Base-by-base conservation (phyloP, 2,797 vertebrate genomes). In the Eulemur mongoz region DNA sequence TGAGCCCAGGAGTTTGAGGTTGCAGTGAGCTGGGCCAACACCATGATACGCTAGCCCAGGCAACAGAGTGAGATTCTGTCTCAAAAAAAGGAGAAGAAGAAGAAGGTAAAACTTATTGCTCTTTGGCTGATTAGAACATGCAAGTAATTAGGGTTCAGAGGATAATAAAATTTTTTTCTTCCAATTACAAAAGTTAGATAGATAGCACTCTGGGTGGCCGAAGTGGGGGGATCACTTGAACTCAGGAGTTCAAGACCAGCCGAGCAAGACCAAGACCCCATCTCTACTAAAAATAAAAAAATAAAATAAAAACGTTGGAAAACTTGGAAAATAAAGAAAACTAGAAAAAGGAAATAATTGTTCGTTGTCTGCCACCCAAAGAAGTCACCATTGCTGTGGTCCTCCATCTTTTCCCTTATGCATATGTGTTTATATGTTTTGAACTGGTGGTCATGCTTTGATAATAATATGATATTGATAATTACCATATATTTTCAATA, bases 241-340 rank as follows among this genome's bases (percentile, higher is more conserved):
- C 27, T 14, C 59, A 32, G 30, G 12, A 63, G 12, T 63, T 63
- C 14, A 5, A 63, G 52, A 54, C 52, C 52, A 22, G 52, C 52
- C 7, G 7, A 54, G 52, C 52, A 54, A 54, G 52, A 54, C 18
- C 52, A 54, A 54, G 18, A 54, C 52, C 52, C 18, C 52, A 7
- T 54, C 52, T 54, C 52, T 54, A 54, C 52, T 54, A 54, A 54
- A 54, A 54, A 54, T 54, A 8, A 54, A 54, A 54, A 20, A 20
- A 52, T 20, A 48, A 48, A 48, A 59, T 61, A 61, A 30, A 61
- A 32, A 61, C 7, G 12, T 14, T 30, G 30, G 59, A 20, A 83
- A 80, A 91, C n/a, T 52, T 82, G 27, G 1, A 30, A 81, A 93
- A 93, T 50, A 13, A 2, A 80, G 50, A 82, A 96, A 94, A 94